These are phyloP conservation scores for Amazona guildingii DNA, from an alignment of 2,113 vertebrate species.

Conservation along the genomic window DNA sequence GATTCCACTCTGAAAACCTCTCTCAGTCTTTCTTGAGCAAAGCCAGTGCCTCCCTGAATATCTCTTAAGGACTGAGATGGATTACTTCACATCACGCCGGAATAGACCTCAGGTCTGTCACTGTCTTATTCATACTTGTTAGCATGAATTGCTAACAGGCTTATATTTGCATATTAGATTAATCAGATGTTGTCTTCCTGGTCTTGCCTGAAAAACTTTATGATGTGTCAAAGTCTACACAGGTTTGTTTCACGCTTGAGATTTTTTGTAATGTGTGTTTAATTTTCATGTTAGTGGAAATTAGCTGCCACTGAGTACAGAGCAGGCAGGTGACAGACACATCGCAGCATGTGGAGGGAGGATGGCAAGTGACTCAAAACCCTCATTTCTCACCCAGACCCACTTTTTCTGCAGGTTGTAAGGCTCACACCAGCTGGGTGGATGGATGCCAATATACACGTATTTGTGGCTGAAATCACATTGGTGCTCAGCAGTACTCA, in stretches of 20 bases:
- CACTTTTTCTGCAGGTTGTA: accelerated
- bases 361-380: background rate
- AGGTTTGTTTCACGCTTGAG: background rate
- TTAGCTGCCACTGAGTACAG: background rate
- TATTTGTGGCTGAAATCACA: background rate
- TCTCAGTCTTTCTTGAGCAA: too few species aligned
- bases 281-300: background rate
- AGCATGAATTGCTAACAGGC: background rate
- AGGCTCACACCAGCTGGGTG: accelerated
- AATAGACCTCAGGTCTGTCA: background rate
- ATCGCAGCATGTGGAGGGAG: accelerated
- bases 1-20: background rate
- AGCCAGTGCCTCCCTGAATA: background rate
- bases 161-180: constrained; percentile 6
- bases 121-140: background rate
- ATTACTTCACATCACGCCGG: background rate
- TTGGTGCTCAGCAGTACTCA: too few species aligned
- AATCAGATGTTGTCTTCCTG: background rate
- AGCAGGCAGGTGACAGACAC: background rate
- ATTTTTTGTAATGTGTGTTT: background rate
- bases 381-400: background rate
- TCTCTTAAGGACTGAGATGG: background rate
- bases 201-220: background rate
- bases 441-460: accelerated
- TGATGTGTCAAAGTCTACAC: background rate